Evolutionary conservation across 2,113 vertebrate species (phyloP).

Genomic region (Melospiza georgiana): DNA sequence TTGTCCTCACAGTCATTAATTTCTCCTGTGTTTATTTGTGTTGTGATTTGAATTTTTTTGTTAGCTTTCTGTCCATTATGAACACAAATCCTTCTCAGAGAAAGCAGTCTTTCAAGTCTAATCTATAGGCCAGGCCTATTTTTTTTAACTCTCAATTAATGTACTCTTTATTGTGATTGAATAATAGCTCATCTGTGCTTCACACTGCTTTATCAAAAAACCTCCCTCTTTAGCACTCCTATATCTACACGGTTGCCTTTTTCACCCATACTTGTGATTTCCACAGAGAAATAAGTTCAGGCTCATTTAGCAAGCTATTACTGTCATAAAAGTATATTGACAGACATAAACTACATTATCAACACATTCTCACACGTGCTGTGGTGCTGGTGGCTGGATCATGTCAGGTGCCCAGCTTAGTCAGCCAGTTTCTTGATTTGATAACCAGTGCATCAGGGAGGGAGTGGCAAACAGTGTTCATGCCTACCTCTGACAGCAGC

Average conservation of each 20-base stretch:
- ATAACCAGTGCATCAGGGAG: neutral
- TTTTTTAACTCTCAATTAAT: neutral
- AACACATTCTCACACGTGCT: neutral
- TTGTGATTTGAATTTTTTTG: neutral
- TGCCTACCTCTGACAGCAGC: neutral
- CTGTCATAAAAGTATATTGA: neutral
- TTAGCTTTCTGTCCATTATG: neutral
- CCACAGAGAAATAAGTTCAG: neutral
- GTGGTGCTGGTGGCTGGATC: neutral
- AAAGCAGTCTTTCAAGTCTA: neutral
- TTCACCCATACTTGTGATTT: neutral
- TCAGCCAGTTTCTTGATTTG: neutral
- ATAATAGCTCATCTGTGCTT: neutral
- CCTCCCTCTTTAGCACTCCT: neutral
- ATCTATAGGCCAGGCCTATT: neutral
- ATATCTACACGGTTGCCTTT: neutral
- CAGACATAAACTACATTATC: neutral
- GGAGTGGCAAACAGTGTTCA: neutral
- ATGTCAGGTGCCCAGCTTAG: neutral
- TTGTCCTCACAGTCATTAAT: neutral
- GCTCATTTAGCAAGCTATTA: neutral
- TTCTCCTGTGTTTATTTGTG: neutral
- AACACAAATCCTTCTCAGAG: neutral
- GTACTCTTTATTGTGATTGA: neutral
- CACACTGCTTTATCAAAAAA: neutral